A percentile compares a stretch with the other conserved stretches of the same genome.
Conservation (phyloP, 2,113 vertebrate genomes). For the Aepyceros melampus region DNA sequence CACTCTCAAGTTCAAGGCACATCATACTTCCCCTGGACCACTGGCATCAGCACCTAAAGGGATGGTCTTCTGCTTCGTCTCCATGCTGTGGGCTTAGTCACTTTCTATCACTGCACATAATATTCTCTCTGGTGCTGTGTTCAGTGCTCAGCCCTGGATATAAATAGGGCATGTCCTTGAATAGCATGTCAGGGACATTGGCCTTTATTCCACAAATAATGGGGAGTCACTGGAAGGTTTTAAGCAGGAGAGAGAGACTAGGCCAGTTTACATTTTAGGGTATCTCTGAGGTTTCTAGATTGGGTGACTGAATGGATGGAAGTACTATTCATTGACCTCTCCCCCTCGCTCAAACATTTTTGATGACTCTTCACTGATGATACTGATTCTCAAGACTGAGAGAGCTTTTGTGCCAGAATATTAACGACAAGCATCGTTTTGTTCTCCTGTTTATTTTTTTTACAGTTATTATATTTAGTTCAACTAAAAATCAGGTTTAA, state of each 20-base stretch:
- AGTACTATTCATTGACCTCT: neutral
- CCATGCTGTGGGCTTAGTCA: neutral
- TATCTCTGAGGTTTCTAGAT: neutral
- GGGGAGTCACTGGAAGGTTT: neutral
- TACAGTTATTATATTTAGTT: neutral
- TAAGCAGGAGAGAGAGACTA: neutral
- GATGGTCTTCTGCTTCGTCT: neutral
- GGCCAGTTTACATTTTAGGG: neutral
- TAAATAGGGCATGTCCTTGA: neutral
- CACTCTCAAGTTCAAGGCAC: too few relatives aligned
- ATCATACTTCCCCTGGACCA: neutral
- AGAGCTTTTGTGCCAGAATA: neutral
- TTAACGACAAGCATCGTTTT: neutral
- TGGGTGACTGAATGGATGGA: neutral
- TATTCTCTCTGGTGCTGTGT: neutral
- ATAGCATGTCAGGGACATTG: neutral
- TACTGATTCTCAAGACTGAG: neutral
- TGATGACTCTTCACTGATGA: neutral
- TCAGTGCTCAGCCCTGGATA: neutral
- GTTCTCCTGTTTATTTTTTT: constrained; percentile 1
- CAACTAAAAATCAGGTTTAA: neutral
- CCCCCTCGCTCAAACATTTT: neutral
- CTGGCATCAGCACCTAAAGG: neutral
- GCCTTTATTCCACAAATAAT: neutral
- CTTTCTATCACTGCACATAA: neutral